Evolutionary conservation across 2,113 vertebrate species (phyloP), one percentile per base, ranked within the genome.

Genomic region (Phalacrocorax carbo): DNA sequence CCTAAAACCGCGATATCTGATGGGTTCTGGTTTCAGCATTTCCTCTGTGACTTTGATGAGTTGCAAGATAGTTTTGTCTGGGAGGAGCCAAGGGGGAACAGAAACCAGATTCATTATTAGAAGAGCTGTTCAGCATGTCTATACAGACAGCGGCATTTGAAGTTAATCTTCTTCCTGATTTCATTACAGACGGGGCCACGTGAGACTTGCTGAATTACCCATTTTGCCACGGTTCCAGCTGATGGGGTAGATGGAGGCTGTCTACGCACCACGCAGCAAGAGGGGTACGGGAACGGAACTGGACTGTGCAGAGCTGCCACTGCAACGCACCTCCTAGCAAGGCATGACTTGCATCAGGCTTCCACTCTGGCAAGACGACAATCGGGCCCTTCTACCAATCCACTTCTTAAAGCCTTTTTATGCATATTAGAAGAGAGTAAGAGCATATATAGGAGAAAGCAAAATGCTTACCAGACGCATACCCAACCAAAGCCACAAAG

Each of bases 301-400:
- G 10, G 49, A 5, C 22, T 2, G 7, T 7, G n/a, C 20, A 5
- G 40, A 46, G n/a, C 49, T 32, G 61, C 42, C 36, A 2, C 2
- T 3, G 44, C 51, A 36, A 26, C 77, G 29, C 34, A 1, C 10
- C 9, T 19, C 55, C 9, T 9, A 51, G 44, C 30, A 29, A 62
- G 19, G 66, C 51, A 5, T 1, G 29, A 23, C 23, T 16, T 38
- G 23, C 21, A 19, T 4, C 55, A 25, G 16, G 40, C 66, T 72
- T n/a, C n/a, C 30, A 6, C 4, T 3, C 38, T 27, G 57, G 46
- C 11, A 21, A 14, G 46, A 32, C 0, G 2, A 11, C 10, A 11
- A 26, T 30, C 14, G 9, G 21, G 30, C 25, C 23, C 27, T 52
- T 71, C 65, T 10, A 26, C 13, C 20, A 29, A 30, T 5, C 21